These are phyloP conservation scores for Dendronephthya gigantea DNA, from an alignment of 64 coral and sea anemone species.

Conservation along the genomic window DNA sequence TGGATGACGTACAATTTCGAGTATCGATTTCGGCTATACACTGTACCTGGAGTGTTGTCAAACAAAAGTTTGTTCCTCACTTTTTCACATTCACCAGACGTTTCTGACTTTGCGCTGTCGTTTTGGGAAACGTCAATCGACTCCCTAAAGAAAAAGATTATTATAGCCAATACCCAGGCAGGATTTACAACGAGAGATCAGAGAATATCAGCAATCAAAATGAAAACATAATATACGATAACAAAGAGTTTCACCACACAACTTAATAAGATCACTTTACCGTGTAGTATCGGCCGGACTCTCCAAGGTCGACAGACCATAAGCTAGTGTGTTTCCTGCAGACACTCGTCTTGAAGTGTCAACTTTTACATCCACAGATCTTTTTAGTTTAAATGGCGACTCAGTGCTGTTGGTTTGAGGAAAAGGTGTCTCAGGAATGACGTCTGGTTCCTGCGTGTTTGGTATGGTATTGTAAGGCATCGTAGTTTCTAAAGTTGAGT, in stretches of 20 bases:
- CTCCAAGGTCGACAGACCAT: neutral
- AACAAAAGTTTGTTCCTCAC: neutral
- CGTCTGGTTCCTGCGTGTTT: neutral
- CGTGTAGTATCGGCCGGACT: neutral
- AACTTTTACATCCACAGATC: neutral
- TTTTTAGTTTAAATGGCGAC: neutral
- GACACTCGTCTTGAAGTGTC: neutral
- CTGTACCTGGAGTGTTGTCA: neutral
- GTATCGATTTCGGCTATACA: neutral
- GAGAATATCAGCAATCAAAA: too few species aligned
- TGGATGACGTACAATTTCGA: neutral
- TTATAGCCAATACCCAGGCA: too few species aligned
- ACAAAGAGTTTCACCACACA: too few species aligned
- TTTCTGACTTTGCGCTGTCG: neutral
- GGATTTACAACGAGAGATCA: too few species aligned
- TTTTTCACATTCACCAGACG: neutral
- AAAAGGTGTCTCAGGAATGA: neutral
- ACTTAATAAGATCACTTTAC: neutral
- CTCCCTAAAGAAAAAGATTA: slow-evolving; percentile 1
- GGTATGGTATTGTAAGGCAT: neutral
- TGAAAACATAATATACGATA: too few species aligned
- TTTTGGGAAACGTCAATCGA: neutral
- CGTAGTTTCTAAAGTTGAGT: neutral
- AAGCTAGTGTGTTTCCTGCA: neutral
- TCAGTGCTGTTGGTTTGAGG: neutral